A percentile compares a stretch with the other conserved stretches of the same genome.
Evolutionary conservation across 2,113 vertebrate species (phyloP).

Genomic region (Sapajus apella): DNA sequence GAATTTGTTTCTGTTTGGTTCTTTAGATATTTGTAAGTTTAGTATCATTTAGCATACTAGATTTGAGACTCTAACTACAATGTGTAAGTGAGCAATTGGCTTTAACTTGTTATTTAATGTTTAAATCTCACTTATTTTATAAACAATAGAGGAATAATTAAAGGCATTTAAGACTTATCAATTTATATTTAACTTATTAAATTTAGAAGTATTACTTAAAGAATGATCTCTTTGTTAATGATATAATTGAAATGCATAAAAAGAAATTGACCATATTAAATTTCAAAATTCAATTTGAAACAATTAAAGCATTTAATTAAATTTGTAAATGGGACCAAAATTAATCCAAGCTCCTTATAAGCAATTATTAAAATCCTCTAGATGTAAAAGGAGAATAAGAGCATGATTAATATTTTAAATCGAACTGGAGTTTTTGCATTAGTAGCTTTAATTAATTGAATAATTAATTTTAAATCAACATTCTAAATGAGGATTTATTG

Average conservation of each 20-base stretch:
- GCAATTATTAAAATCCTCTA: slow-evolving; percentile 27
- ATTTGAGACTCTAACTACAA: slow-evolving; percentile 48
- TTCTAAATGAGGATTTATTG: slow-evolving; percentile 7
- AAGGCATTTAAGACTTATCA: slow-evolving; percentile 23
- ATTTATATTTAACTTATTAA: slow-evolving; percentile 57
- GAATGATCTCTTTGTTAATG: slow-evolving; percentile 48
- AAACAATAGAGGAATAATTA: slow-evolving; percentile 53
- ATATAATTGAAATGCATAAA: slow-evolving; percentile 46
- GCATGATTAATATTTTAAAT: slow-evolving; percentile 43
- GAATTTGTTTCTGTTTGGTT: not conserved
- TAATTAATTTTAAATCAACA: slow-evolving; percentile 55
- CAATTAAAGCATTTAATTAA: slow-evolving; percentile 66
- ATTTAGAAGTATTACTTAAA: slow-evolving; percentile 53
- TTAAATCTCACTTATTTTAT: slow-evolving; percentile 54
- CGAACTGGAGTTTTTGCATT: slow-evolving; percentile 24
- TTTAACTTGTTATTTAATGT: slow-evolving; percentile 43
- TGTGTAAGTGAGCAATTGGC: slow-evolving; percentile 3
- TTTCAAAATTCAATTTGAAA: slow-evolving; percentile 69
- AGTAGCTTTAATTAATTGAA: slow-evolving; percentile 45
- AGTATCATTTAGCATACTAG: not conserved
- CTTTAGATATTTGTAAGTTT: slow-evolving; percentile 5
- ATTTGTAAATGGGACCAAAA: slow-evolving; percentile 53
- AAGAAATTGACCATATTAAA: slow-evolving; percentile 48
- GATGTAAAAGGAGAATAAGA: slow-evolving; percentile 32
- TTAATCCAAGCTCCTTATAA: slow-evolving; percentile 45